These are phyloP conservation scores for Mungos mungo DNA, from an alignment of 2,113 vertebrate species.

Conservation along the genomic window DNA sequence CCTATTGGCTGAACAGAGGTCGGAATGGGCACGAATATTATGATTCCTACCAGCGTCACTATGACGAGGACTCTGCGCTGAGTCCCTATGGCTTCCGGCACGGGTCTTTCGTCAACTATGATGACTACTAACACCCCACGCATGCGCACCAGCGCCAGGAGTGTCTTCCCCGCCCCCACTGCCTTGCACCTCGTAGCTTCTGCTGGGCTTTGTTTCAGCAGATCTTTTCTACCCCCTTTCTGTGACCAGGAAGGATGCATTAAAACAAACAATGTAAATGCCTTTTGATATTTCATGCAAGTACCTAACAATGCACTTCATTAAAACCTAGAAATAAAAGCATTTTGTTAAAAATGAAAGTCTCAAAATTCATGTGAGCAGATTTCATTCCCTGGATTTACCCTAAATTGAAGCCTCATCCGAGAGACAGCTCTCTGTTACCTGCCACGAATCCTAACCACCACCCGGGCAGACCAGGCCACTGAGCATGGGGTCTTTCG, in stretches of 20 bases:
- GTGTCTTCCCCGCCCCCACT: not conserved
- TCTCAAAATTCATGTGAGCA: not conserved
- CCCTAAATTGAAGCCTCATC: not conserved
- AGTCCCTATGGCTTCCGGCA: slow-evolving; percentile 87
- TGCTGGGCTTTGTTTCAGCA: not conserved
- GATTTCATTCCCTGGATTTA: not conserved
- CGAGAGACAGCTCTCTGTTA: not conserved
- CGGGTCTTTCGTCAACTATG: slow-evolving; percentile 94
- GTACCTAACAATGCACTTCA: not conserved
- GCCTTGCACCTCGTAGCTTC: not conserved
- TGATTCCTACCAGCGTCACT: slow-evolving; percentile 91
- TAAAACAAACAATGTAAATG: not conserved
- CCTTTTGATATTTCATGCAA: not conserved
- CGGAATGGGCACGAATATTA: slow-evolving; percentile 88
- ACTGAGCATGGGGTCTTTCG: not conserved
- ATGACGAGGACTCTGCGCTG: slow-evolving; percentile 92
- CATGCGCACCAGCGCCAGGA: fast-evolving
- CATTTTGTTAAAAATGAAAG: slow-evolving; percentile 55
- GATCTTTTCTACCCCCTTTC: not conserved
- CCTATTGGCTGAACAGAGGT: slow-evolving; percentile 91
- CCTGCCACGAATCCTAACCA: no score
- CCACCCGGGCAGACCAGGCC: fast-evolving
- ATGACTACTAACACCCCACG: slow-evolving; percentile 87
- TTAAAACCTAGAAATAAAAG: slow-evolving; percentile 69
- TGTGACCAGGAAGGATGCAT: not conserved